Conservation (phyloP, 2,113 vertebrate genomes). For the Sus scrofa region DNA sequence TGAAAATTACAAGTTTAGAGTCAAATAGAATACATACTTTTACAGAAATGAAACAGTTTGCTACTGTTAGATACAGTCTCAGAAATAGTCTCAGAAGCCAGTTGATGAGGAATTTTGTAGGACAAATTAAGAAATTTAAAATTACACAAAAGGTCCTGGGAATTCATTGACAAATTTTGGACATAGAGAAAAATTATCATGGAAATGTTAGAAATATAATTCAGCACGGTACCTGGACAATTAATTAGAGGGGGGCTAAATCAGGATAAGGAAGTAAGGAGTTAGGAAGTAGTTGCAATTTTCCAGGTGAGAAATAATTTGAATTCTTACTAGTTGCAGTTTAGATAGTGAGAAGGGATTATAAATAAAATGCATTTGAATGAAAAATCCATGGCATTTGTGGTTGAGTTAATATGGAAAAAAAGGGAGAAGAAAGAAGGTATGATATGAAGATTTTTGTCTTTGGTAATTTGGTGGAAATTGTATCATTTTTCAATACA, state of each 20-base stretch:
- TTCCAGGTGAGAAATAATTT: neutral
- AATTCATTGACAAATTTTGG: neutral
- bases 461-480: neutral
- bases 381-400: neutral
- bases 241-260: neutral
- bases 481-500: neutral
- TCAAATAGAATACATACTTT: neutral
- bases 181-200: neutral
- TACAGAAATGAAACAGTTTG: neutral
- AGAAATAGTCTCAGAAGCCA: conserved; percentile 1
- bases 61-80: neutral
- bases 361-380: neutral
- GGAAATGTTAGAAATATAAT: neutral
- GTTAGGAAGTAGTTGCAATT: neutral
- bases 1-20: neutral
- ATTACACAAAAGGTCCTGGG: neutral
- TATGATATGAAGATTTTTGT: neutral
- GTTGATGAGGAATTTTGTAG: neutral
- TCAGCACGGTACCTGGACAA: neutral
- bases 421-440: neutral
- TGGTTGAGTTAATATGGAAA: neutral
- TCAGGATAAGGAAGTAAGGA: neutral
- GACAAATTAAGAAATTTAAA: neutral
- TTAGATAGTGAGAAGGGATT: neutral
- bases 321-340: neutral